Conservation (phyloP, 1,140 invertebrate genomes). For the Bombus cullumanus region DNA sequence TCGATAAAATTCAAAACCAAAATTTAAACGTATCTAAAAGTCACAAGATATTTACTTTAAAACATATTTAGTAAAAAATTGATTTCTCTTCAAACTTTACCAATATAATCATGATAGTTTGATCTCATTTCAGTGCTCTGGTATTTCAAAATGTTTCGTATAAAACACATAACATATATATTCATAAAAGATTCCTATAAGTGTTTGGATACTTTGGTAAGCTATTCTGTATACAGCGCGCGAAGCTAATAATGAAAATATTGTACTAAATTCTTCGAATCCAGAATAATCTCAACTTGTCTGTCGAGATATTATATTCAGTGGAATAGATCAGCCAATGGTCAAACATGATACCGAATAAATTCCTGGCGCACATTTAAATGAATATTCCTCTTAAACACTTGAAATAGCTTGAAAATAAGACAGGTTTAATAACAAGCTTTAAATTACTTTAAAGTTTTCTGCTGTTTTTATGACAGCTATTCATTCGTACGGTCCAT, state of each 20-base stretch:
- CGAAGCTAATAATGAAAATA: background rate
- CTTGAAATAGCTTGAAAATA: no score
- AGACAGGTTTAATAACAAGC: background rate
- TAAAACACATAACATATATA: no score
- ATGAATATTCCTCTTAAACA: background rate
- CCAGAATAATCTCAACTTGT: no score
- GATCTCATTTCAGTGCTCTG: no score
- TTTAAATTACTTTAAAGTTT: background rate
- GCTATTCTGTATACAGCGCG: no score
- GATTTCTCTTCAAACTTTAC: no score
- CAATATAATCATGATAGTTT: no score
- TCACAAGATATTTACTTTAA: no score
- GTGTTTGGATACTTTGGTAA: background rate
- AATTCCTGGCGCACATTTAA: background rate
- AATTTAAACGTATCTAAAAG: no score
- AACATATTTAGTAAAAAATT: no score
- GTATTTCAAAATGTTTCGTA: no score
- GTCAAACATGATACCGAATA: background rate
- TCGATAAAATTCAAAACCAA: no score
- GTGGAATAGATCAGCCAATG: background rate
- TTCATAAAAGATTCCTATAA: background rate
- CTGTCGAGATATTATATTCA: background rate
- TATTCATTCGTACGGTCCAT: background rate
- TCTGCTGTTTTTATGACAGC: background rate
- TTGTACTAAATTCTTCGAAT: background rate